Base-by-base conservation (phyloP, 2,113 vertebrate genomes). In the Hippoglossus stenolepis region DNA sequence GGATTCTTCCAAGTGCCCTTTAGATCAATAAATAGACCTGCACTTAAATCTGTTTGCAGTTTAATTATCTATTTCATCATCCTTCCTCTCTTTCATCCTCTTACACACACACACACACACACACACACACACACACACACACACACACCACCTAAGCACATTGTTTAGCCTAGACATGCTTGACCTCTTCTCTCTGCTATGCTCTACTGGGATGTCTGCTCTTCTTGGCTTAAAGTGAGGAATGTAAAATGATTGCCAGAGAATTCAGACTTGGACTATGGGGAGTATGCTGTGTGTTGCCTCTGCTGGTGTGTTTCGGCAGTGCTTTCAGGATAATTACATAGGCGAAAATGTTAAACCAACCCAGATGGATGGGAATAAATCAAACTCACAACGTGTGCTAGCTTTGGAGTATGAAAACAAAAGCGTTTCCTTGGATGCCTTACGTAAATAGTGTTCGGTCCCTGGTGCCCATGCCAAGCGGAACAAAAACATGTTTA, bases 121-220 rank as follows among this genome's bases (percentile, higher is more conserved):
- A 18, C 62, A 56, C 31, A 65, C 24, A 59, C n/a, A 24, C 28
- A 60, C 62, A 68, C 73, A 61, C 56, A 57, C 26, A 60, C 20
- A 71, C 60, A 74, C 66, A 78, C 49, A 78, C 58, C 70, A 51
- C 81, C 72, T 77, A 61, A 75, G 63, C 70, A 69, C 61, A 73
- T 70, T 90, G 87, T 91, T 90, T 89, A 85, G 76, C 84, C 71
- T 24, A 70, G 81, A 86, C 85, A 79, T 79, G 74, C 77, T 78
- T 89, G 73, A 90, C 81, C 85, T 85, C 74, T 75, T 77, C 15
- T 38, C 79, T 85, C 75, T 75, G 80, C 69, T 82, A 66, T 71
- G 63, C 75, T 86, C 87, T 82, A 76, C 57, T 76, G 75, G 75
- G 87, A 85, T 82, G 86, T 91, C 86, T 93, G 84, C 71, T 85